These are phyloP conservation scores for Hypercompe scribonia DNA, from an alignment of 2,888 invertebrate species.

Conservation along the genomic window DNA sequence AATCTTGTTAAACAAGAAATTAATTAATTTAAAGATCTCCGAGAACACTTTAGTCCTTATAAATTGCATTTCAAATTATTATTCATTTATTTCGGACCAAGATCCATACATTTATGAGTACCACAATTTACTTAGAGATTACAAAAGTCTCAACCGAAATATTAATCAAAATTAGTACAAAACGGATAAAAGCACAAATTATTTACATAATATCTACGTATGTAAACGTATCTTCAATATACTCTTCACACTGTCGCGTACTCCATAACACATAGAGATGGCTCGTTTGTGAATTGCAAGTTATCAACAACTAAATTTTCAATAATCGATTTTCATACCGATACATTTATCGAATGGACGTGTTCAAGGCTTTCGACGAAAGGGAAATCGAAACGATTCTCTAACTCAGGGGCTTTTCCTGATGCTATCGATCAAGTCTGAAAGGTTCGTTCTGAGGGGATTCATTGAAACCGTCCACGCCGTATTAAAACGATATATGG, in stretches of 20 bases:
- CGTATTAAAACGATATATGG: background rate
- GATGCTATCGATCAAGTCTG: conserved; percentile 39
- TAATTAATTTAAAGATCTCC: conserved; percentile 1
- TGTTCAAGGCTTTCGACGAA: background rate
- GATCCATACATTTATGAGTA: too few species aligned
- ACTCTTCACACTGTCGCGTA: background rate
- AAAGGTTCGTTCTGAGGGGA: conserved; percentile 34
- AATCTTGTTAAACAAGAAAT: background rate
- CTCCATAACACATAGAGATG: background rate
- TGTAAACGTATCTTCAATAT: too few species aligned
- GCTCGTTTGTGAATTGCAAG: background rate
- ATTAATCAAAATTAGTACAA: too few species aligned
- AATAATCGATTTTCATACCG: conserved; percentile 1
- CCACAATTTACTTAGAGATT: too few species aligned
- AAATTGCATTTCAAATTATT: too few species aligned
- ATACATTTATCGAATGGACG: conserved; percentile 4
- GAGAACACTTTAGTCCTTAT: background rate
- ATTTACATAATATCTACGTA: too few species aligned
- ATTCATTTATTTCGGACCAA: too few species aligned
- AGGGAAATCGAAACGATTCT: conserved; percentile 26
- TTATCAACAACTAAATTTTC: background rate
- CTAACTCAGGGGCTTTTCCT: conserved; percentile 23
- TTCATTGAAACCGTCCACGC: conserved; percentile 26
- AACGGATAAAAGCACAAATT: too few species aligned
- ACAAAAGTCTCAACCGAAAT: too few species aligned